Conservation (phyloP, 2,797 vertebrate genomes). For the Oreortyx pictus region DNA sequence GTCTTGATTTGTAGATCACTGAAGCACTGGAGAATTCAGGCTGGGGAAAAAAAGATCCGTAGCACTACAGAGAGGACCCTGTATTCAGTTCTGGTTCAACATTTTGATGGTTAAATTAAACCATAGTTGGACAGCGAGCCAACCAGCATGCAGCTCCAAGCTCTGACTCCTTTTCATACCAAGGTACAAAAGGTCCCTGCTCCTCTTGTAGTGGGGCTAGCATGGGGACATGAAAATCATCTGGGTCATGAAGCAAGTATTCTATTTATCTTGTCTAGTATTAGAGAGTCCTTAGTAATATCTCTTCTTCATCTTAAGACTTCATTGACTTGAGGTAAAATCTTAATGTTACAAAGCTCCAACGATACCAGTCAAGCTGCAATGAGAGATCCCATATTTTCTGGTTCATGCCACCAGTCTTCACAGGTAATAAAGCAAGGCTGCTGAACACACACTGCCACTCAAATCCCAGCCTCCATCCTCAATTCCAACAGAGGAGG, state of each 20-base stretch:
- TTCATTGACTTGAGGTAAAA: neutral
- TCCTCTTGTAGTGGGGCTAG: neutral
- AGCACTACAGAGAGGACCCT: neutral
- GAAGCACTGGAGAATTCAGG: neutral
- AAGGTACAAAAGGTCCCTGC: neutral
- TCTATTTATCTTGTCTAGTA: neutral
- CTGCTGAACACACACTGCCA: accelerated
- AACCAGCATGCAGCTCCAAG: accelerated
- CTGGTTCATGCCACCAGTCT: neutral
- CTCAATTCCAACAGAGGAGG: neutral
- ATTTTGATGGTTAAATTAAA: neutral
- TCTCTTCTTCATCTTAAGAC: neutral
- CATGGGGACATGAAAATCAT: neutral
- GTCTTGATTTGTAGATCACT: neutral
- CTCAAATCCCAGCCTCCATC: neutral
- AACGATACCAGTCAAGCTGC: neutral
- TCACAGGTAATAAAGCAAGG: neutral
- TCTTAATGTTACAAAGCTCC: neutral
- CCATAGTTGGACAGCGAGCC: neutral
- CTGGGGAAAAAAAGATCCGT: neutral
- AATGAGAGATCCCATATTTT: neutral
- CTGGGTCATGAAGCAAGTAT: neutral
- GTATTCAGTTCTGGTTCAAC: neutral
- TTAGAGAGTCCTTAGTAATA: neutral
- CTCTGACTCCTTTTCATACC: neutral